Conservation (phyloP, 2,888 invertebrate species). For the Drosophila acutilabella region DNA sequence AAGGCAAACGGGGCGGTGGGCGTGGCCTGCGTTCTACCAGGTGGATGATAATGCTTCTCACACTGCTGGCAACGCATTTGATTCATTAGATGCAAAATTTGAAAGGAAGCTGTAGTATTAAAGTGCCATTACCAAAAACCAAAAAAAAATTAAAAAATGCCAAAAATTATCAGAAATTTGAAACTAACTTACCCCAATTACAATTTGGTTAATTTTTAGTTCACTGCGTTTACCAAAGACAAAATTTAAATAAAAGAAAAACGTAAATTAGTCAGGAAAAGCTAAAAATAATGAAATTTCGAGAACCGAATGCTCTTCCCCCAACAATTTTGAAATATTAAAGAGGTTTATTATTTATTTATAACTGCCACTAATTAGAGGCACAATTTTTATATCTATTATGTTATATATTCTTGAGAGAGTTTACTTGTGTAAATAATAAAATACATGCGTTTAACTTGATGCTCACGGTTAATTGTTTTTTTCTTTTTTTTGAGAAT, state of each 20-base stretch:
- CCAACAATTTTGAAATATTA: background rate
- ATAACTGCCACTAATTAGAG: background rate
- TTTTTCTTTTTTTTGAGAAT: too few relatives aligned
- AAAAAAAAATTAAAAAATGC: constrained; percentile 17
- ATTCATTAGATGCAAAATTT: constrained; percentile 35
- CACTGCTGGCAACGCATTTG: constrained; percentile 36
- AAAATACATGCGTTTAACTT: too few relatives aligned
- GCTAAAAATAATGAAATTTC: background rate
- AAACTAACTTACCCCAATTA: constrained; percentile 28
- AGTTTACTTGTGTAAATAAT: too few relatives aligned
- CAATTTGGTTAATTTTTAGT: constrained; percentile 26
- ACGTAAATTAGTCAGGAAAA: constrained; percentile 17
- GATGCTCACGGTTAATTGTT: too few relatives aligned
- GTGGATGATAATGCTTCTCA: constrained; percentile 41
- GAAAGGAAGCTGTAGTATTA: constrained; percentile 55
- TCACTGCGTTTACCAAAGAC: constrained; percentile 14
- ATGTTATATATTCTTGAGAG: too few relatives aligned
- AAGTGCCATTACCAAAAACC: constrained; percentile 68
- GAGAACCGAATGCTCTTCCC: constrained; percentile 20
- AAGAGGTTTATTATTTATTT: background rate
- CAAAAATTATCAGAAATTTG: constrained; percentile 18
- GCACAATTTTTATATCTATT: background rate
- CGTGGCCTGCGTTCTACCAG: constrained; percentile 7
- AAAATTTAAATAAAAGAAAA: constrained; percentile 16
- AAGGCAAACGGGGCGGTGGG: constrained; percentile 71